These are phyloP conservation scores for Parazoanthus swiftii DNA, from an alignment of 92 coral and sea anemone species.

Conservation along the genomic window DNA sequence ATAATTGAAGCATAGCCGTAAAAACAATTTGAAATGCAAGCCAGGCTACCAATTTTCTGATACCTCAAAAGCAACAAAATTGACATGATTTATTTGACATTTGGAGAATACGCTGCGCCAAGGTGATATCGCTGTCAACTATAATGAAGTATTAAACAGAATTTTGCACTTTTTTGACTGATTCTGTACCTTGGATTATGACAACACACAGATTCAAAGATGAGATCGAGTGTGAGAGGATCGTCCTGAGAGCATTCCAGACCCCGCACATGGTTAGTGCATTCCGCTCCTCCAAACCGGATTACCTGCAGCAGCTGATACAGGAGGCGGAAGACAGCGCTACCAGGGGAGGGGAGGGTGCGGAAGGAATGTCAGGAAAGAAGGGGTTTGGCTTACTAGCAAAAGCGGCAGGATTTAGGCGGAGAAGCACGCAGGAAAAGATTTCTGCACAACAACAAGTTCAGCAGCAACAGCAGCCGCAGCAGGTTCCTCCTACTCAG, in stretches of 20 bases:
- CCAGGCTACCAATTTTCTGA: no score
- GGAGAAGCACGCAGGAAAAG: slow-evolving; percentile 59
- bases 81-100: no score
- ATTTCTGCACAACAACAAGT: slow-evolving; percentile 43
- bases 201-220: slow-evolving; percentile 76
- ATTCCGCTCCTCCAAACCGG: slow-evolving; percentile 88
- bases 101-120: no score
- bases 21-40: no score
- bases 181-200: no score
- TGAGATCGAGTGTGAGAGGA: slow-evolving; percentile 91
- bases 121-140: no score
- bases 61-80: no score
- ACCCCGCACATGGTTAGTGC: slow-evolving; percentile 76
- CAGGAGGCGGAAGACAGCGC: slow-evolving; percentile 68
- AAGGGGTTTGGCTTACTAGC: slow-evolving; percentile 1
- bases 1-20: no score
- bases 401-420: slow-evolving; percentile 46
- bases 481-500: slow-evolving; percentile 66
- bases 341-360: slow-evolving; percentile 62
- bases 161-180: no score
- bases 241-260: slow-evolving; percentile 82
- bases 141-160: no score
- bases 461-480: slow-evolving; percentile 68
- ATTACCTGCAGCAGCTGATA: slow-evolving; percentile 74
- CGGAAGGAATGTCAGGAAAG: slow-evolving; percentile 55